A percentile compares a stretch with the other conserved stretches of the same genome.
phyloP scores from a whole-genome alignment of 2,888 invertebrate species.

The Mellilla xanthometata region DNA sequence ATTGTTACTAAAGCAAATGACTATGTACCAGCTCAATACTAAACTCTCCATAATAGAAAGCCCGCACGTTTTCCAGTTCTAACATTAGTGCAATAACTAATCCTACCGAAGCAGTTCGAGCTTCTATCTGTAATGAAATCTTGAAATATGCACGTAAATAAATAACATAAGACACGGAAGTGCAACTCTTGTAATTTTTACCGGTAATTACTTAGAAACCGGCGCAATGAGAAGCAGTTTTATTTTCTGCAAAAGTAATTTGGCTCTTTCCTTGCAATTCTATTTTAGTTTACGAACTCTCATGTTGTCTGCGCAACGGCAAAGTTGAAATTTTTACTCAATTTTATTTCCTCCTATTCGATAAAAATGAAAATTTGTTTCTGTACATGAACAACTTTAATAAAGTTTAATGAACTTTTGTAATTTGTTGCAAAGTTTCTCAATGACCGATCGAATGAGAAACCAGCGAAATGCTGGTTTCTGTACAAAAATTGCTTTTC shows the following conservation, averaged over 20 bases:
- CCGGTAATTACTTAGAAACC: slow-evolving; percentile 22
- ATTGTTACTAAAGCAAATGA: no score
- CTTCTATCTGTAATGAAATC: slow-evolving; percentile 33
- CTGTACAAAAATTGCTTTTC: no score
- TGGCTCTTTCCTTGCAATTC: slow-evolving; percentile 1
- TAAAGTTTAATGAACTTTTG: no score
- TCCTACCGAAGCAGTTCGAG: slow-evolving; percentile 24
- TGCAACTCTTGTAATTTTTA: slow-evolving; percentile 28
- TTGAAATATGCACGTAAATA: slow-evolving; percentile 32
- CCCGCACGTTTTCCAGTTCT: not conserved
- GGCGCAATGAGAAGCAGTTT: slow-evolving; percentile 10
- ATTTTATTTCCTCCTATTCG: no score
- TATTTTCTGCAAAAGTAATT: slow-evolving; percentile 8
- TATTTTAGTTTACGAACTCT: not conserved
- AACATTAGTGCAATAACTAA: slow-evolving; percentile 13
- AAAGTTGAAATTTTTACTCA: no score
- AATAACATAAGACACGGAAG: no score
- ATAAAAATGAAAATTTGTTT: no score
- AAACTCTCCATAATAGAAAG: not conserved
- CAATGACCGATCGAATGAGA: no score
- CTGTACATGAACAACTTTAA: no score
- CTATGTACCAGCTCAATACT: not conserved
- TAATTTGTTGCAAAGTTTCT: no score
- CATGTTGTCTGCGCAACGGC: slow-evolving; percentile 1
- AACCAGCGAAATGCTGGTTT: no score